Evolutionary conservation across 2,797 vertebrate genomes (phyloP).

Genomic region (Aphelocoma californica): DNA sequence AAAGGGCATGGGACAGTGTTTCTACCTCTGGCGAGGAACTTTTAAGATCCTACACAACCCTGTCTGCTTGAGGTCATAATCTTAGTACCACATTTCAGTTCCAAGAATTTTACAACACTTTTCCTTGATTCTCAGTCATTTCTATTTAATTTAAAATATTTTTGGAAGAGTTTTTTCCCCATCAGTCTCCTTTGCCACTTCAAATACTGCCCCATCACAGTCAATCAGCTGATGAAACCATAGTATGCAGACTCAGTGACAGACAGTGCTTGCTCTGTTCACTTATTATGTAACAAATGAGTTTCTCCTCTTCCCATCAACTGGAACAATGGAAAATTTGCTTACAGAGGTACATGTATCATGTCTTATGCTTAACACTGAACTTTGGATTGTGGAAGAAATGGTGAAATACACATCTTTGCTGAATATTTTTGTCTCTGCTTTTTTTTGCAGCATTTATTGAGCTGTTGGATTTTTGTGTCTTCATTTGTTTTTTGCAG

Average conservation of each 20-base stretch:
- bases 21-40: neutral
- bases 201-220: neutral
- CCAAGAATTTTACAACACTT: neutral
- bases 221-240: neutral
- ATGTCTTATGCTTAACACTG: slow-evolving; percentile 42
- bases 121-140: neutral
- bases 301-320: neutral
- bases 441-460: slow-evolving; percentile 47
- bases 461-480: slow-evolving; percentile 39
- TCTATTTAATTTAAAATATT: neutral
- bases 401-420: slow-evolving; percentile 28
- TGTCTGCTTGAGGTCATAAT: neutral
- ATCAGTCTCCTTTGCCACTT: neutral
- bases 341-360: neutral
- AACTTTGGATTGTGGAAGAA: slow-evolving; percentile 60
- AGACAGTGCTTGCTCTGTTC: neutral
- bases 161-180: neutral
- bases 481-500: slow-evolving; percentile 38
- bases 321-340: neutral
- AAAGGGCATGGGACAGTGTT: neutral
- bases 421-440: slow-evolving; percentile 3
- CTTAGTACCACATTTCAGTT: neutral
- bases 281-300: neutral
- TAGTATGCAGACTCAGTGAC: neutral
- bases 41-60: neutral